phyloP scores from a whole-genome alignment of 2,113 vertebrate genomes.

The Anoura caudifer region DNA sequence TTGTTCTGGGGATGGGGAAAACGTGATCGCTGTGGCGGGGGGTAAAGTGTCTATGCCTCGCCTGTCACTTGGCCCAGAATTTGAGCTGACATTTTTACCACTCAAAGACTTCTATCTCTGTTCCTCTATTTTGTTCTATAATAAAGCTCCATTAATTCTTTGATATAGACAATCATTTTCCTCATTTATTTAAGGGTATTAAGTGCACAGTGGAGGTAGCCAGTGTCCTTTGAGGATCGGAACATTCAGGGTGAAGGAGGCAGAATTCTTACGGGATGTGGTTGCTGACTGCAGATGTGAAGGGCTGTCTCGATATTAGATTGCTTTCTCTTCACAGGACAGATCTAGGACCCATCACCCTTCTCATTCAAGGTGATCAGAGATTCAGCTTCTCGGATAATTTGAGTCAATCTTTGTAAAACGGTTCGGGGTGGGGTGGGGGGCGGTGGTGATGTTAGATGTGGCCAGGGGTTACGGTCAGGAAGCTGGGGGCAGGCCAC shows the following conservation, averaged over 20 bases:
- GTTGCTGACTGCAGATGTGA: not conserved
- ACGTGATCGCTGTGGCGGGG: not conserved
- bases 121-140: slow-evolving; percentile 80
- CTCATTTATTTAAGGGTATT: slow-evolving; percentile 43
- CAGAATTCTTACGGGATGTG: not conserved
- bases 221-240: not conserved
- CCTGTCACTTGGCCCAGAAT: slow-evolving; percentile 61
- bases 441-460: not conserved
- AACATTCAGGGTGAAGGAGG: not conserved
- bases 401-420: not conserved
- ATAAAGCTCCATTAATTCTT: slow-evolving; percentile 70
- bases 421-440: not conserved
- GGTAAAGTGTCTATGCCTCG: not conserved
- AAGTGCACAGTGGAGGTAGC: not conserved
- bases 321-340: not conserved
- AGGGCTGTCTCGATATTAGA: not conserved
- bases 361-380: not conserved
- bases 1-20: not conserved
- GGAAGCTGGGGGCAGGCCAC: not conserved
- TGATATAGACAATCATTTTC: slow-evolving; percentile 49
- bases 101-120: slow-evolving; percentile 73
- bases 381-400: not conserved
- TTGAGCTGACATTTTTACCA: slow-evolving; percentile 70
- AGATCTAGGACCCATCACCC: not conserved
- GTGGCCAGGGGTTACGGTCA: not conserved